Evolutionary conservation across 2,888 invertebrate genomes (phyloP), one percentile per base, ranked within the genome.

Genomic region (Watsonalla binaria): DNA sequence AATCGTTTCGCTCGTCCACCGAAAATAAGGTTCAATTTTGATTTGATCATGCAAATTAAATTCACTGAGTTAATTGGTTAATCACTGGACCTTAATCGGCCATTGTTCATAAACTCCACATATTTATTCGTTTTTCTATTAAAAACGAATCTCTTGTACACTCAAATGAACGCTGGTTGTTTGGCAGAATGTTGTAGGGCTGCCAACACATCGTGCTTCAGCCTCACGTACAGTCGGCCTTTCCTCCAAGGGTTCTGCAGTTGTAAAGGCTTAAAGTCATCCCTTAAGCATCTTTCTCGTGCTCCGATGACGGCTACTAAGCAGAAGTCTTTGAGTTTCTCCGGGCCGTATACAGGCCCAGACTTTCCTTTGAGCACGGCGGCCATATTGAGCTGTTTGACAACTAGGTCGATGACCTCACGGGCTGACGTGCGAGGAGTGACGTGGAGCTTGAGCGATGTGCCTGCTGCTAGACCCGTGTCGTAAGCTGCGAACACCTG

Each of bases 201-300:
- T 35, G 97, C 97, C 48, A 97, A 87, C 5, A 97, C 94, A 72
- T 97, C 97, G 72, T 97, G 96, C 80, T 97, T 97, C 78, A 96
- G 95, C 51, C 98, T 92, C 5, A 99, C 98, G 83, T 97, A 98
- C 58, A 99, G 88, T 55, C 97, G 92, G 0, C 99, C 99, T 76
- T 96, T 97, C 61, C 96, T 94, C 99, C 99, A 99, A 0, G 98
- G 98, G 82, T 97, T 97, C 80, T 98, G 98, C 53, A 99, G 90
- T 69, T 97, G 96, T 15, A 99, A 90, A 0, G 98, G 97, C 71
- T 96, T 95, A 80, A 98, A 99, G 80, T 99, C 98, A 74, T 99
- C 98, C 5, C 98, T 90, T 6, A 99, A 92, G 73, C 99, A 98
- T 56, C 99, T 92, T 76, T 99, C 99, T 39, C 98, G 90, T 0